phyloP scores from a whole-genome alignment of 1,140 invertebrate genomes.

The Hypsibius dujardini region DNA sequence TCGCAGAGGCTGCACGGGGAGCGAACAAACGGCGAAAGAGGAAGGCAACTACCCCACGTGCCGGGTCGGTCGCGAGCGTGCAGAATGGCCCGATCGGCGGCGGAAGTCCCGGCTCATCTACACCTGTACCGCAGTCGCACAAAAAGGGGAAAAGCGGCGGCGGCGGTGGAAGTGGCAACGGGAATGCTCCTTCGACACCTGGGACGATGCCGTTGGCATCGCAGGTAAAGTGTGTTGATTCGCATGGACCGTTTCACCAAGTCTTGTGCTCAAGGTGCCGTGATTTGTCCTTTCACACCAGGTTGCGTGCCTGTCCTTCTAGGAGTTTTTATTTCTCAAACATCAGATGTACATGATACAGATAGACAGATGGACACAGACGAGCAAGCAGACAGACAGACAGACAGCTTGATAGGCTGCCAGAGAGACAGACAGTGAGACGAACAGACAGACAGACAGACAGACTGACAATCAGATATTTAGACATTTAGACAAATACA shows the following conservation, averaged over 20 bases:
- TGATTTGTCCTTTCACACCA: not conserved
- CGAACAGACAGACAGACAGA: too few species aligned
- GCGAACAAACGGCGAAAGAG: constrained; percentile 84
- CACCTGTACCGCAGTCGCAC: not conserved
- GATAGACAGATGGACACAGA: too few species aligned
- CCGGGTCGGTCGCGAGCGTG: constrained; percentile 38
- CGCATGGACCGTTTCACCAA: not conserved
- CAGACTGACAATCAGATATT: too few species aligned
- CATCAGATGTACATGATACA: too few species aligned
- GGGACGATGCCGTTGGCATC: not conserved
- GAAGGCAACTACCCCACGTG: constrained; percentile 62
- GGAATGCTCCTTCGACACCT: not conserved
- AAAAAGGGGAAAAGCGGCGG: constrained; percentile 4
- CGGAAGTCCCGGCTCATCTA: not conserved
- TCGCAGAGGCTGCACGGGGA: constrained; percentile 73
- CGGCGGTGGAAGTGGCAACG: too few species aligned
- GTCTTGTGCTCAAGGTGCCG: not conserved
- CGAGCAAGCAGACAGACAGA: too few species aligned
- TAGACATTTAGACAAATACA: too few species aligned
- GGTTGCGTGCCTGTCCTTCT: not conserved
- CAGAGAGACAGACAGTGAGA: too few species aligned
- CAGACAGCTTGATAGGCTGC: too few species aligned
- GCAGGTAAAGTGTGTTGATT: constrained; percentile 5
- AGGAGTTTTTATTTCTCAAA: too few species aligned
- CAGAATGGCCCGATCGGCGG: not conserved